These are phyloP conservation scores for Campylomormyrus numenius DNA, from an alignment of 2,113 vertebrate species.

Conservation along the genomic window DNA sequence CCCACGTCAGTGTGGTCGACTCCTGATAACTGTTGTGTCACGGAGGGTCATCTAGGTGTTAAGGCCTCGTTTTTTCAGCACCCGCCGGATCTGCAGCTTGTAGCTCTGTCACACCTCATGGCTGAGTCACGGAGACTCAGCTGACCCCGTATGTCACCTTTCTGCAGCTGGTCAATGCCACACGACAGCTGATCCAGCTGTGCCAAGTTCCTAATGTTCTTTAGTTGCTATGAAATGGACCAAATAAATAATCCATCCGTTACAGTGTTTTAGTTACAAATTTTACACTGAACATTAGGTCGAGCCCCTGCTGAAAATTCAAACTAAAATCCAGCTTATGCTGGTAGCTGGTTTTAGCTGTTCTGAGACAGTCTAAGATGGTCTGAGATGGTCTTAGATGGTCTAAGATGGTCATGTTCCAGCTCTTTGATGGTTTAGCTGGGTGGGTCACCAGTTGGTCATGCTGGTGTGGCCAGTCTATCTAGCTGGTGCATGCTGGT, in stretches of 20 bases:
- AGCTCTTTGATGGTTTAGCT: neutral
- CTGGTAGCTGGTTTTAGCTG: neutral
- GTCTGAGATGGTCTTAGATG: neutral
- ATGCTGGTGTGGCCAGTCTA: neutral
- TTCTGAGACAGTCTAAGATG: neutral
- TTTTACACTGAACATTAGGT: neutral
- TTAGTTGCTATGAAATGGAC: neutral
- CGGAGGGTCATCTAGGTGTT: neutral
- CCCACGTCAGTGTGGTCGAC: neutral
- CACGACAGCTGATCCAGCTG: neutral
- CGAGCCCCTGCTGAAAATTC: neutral
- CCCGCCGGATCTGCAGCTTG: neutral
- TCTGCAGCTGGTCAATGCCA: neutral
- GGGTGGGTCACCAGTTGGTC: neutral
- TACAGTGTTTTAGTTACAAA: neutral
- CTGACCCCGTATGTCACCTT: neutral
- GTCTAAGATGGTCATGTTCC: neutral
- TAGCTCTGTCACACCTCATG: neutral
- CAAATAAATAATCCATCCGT: neutral
- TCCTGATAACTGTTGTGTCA: neutral
- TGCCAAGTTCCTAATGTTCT: neutral
- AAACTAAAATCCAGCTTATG: neutral
- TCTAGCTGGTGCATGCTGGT: neutral
- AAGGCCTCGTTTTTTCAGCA: neutral
- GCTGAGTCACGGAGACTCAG: neutral